Evolutionary conservation across 2,888 invertebrate genomes (phyloP).

Genomic region (Ellobium chinense): DNA sequence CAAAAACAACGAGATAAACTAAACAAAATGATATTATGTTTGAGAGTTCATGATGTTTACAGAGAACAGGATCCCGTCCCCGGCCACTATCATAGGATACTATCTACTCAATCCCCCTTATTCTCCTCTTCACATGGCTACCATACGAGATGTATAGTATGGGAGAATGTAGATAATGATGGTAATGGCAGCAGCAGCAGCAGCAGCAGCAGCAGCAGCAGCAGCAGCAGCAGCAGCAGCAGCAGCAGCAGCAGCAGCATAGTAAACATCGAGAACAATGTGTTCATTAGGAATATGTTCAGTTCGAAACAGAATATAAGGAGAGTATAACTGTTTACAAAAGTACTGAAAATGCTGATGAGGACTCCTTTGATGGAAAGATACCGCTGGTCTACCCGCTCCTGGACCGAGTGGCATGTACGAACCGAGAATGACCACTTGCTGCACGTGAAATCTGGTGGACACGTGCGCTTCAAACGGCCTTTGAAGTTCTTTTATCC

Average conservation of each 20-base stretch:
- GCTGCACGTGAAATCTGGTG: background rate
- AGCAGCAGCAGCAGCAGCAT: slow-evolving; percentile 8
- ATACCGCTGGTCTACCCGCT: background rate
- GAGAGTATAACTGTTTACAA: no score
- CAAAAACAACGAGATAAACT: no score
- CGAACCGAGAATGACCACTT: background rate
- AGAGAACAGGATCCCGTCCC: no score
- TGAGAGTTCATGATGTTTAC: no score
- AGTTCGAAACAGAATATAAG: background rate
- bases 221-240: slow-evolving; percentile 8
- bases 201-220: slow-evolving; percentile 8
- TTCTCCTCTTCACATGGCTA: no score
- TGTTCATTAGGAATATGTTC: background rate
- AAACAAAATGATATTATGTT: no score
- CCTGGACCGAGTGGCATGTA: background rate
- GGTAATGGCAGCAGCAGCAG: slow-evolving; percentile 9
- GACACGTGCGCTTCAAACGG: background rate
- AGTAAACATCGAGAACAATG: slow-evolving; percentile 3
- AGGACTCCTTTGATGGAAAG: background rate
- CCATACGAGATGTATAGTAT: no score
- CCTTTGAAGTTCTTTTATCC: background rate
- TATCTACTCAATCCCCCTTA: no score
- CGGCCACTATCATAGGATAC: no score
- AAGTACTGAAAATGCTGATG: background rate
- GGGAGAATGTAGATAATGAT: background rate